Evolutionary conservation across 1,140 invertebrate species (phyloP).

Genomic region (Macrobrachium rosenbergii): DNA sequence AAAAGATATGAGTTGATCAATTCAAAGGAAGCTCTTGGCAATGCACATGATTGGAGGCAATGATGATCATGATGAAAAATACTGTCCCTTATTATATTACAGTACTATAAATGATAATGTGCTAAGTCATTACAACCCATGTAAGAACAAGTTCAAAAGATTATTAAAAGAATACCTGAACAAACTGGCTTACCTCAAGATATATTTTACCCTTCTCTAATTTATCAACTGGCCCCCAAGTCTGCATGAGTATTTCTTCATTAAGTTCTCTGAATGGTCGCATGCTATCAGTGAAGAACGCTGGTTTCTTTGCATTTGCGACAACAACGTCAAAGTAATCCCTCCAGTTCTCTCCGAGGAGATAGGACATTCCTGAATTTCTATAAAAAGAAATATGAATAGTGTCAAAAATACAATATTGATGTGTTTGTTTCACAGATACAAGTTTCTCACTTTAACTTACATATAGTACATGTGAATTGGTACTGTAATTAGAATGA

Average conservation of each 20-base stretch:
- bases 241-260: constrained; percentile 81
- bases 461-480: too few species aligned
- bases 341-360: constrained; percentile 91
- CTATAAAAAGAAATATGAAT: constrained; percentile 73
- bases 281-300: constrained; percentile 93
- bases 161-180: neutral
- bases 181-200: constrained; percentile 81
- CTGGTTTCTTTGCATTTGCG: constrained; percentile 94
- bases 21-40: too few species aligned
- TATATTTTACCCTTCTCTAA: constrained; percentile 92
- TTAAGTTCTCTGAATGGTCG: constrained; percentile 92
- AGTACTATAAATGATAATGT: too few species aligned
- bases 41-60: too few species aligned
- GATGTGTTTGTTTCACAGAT: too few species aligned
- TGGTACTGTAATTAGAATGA: too few species aligned
- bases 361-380: constrained; percentile 90
- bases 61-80: too few species aligned
- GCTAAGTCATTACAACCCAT: too few species aligned
- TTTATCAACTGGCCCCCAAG: constrained; percentile 91
- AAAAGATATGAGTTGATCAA: too few species aligned
- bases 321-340: constrained; percentile 95
- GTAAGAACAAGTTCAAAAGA: neutral
- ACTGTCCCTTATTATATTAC: too few species aligned
- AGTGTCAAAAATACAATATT: too few species aligned
- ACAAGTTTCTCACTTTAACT: too few species aligned